phyloP scores from a whole-genome alignment of 64 coral and sea anemone species.

The Orbicella faveolata region DNA sequence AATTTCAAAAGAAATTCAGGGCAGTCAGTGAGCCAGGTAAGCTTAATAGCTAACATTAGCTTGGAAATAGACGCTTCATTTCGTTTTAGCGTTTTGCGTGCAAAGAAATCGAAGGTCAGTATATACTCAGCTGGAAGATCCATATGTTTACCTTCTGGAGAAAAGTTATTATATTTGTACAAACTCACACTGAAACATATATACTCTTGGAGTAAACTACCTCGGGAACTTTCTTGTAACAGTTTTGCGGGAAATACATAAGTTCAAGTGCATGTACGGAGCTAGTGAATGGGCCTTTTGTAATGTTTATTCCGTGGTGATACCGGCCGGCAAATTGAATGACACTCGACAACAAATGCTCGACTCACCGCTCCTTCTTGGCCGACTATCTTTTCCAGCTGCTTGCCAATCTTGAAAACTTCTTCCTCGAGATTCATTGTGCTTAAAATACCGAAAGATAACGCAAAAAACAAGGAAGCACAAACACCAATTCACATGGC shows the following conservation, averaged over 20 bases:
- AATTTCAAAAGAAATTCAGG: too few species aligned
- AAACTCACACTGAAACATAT: too few species aligned
- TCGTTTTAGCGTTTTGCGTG: not conserved
- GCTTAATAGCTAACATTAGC: too few species aligned
- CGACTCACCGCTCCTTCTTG: constrained; percentile 65
- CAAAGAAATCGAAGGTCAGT: too few species aligned
- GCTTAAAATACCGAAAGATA: not conserved
- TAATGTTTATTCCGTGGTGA: not conserved
- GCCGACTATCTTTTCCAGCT: constrained; percentile 77
- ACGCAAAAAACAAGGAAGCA: not conserved
- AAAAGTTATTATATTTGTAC: too few species aligned
- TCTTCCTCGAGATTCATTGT: constrained; percentile 70
- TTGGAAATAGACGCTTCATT: too few species aligned
- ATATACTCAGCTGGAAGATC: too few species aligned
- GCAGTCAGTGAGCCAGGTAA: too few species aligned
- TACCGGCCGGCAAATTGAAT: not conserved
- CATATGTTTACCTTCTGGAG: too few species aligned
- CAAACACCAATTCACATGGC: not conserved
- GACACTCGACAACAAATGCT: constrained; percentile 7
- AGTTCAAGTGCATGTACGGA: not conserved
- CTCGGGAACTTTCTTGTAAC: too few species aligned
- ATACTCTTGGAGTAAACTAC: too few species aligned
- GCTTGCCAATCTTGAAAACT: constrained; percentile 70
- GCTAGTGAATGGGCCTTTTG: not conserved
- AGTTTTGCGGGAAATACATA: too few species aligned